A percentile compares a stretch with the other conserved stretches of the same genome.
phyloP scores from a whole-genome alignment of 2,888 invertebrate species.

The Euzophera pinguis region DNA sequence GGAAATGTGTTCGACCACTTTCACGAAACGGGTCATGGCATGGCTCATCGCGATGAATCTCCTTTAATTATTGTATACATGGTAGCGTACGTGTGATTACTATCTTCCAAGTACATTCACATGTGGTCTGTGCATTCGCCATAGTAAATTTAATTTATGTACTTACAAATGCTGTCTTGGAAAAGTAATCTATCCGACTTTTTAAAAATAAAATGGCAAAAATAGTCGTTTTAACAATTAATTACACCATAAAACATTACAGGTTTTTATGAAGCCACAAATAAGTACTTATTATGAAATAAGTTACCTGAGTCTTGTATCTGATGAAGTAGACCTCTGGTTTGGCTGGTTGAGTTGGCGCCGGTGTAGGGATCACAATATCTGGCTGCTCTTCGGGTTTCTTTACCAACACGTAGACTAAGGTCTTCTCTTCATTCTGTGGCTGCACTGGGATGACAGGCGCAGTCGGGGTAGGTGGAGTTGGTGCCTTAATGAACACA shows the following conservation, averaged over 20 bases:
- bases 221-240: too few species aligned
- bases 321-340: constrained; percentile 95
- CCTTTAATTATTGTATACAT: neutral
- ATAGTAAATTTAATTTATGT: too few species aligned
- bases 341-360: constrained; percentile 92
- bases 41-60: constrained; percentile 17
- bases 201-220: too few species aligned
- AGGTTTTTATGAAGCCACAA: too few species aligned
- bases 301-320: constrained; percentile 88
- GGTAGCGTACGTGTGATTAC: too few species aligned
- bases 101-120: neutral
- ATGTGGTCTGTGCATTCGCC: neutral
- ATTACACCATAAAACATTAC: too few species aligned
- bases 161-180: too few species aligned
- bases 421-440: constrained; percentile 93
- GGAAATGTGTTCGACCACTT: constrained; percentile 47
- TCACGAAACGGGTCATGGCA: constrained; percentile 33
- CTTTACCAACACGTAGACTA: constrained; percentile 93
- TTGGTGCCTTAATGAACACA: constrained; percentile 88
- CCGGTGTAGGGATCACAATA: constrained; percentile 87
- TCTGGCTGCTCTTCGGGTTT: constrained; percentile 92
- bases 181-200: too few species aligned
- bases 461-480: constrained; percentile 81
- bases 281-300: neutral
- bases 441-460: constrained; percentile 84